Percentiles rank a stretch among this genome's conserved stretches.
Conservation (phyloP, 1,140 invertebrate species). For the Pseudomyrmex gracilis region DNA sequence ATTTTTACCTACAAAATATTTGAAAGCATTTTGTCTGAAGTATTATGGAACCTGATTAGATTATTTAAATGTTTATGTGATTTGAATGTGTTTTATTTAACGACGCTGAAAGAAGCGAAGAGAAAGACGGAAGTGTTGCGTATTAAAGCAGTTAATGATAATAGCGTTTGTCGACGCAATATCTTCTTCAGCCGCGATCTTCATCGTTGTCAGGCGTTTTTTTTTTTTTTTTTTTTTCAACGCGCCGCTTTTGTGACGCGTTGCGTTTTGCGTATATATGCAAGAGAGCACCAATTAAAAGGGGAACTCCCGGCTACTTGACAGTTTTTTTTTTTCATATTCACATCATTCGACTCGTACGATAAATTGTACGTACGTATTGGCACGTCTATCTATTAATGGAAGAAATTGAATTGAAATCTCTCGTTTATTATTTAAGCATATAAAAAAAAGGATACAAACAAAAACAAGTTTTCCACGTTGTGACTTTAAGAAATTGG, state of each 20-base stretch:
- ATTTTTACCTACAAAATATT: not conserved
- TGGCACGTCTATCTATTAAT: not conserved
- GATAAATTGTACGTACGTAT: conserved; percentile 9
- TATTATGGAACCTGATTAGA: not conserved
- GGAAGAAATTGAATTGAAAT: conserved; percentile 35
- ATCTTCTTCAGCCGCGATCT: conserved; percentile 70
- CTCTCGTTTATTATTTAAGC: not conserved
- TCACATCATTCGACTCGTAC: conserved; percentile 44
- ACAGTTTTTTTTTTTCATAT: conserved; percentile 62
- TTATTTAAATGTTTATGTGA: not conserved
- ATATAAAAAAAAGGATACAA: not conserved
- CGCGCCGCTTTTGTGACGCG: conserved; percentile 69
- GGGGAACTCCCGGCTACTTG: conserved; percentile 54
- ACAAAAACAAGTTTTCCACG: conserved; percentile 44
- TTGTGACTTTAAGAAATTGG: conserved; percentile 57
- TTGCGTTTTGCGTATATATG: conserved; percentile 42
- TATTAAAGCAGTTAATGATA: conserved; percentile 72
- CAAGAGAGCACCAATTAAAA: conserved; percentile 71
- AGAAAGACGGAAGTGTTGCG: conserved; percentile 46
- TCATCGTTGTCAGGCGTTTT: conserved; percentile 53
- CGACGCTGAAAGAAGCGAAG: not conserved
- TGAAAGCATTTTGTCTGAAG: not conserved
- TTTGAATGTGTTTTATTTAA: conserved; percentile 21
- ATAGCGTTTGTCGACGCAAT: conserved; percentile 63
- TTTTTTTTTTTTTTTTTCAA: conserved; percentile 64